Evolutionary conservation across 35 echinoderm and acorn worm species (phyloP), one percentile per base, ranked within the genome.

Genomic region (Nesometra sesokonis): DNA sequence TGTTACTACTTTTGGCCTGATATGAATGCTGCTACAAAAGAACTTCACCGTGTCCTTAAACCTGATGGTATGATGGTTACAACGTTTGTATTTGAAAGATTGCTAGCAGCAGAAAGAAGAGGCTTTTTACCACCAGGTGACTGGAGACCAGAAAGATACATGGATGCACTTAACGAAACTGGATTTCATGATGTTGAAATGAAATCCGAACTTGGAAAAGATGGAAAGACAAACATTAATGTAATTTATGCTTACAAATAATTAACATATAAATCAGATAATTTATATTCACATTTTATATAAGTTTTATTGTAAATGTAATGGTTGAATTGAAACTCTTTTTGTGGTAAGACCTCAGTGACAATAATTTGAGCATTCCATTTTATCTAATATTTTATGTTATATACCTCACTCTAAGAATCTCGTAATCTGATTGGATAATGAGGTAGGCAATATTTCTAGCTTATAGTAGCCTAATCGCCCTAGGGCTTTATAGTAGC

Each of bases 1-100:
- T 93, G 91, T 80, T 97, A 93, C 35, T 97, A 97, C 76, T 97
- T 97, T 83, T 97, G 94, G 94, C 88, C 92, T 5, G 94, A 97
- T 79, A 35, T 46, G n/a, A 33, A 57, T 4, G 78, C 33, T 57
- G 89, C 87, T 9, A 15, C 80, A 0, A 37, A 77, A 31, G 88
- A 92, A 37, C 88, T 97, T 36, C 78, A 79, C 32, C 78, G 89
- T 27, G 91, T 97, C 13, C 77, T 97, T 30, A 93, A 97, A 78
- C 82, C 86, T 31, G 91, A 86, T 0, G 91, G 91, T 27, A 47
- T 86, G 30, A 97, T 97, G 94, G 79, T 97, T 4, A 93, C 91
- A 17, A 37, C 15, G 17, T 47, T 93, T 29, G 77, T 82, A 32
- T 40, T 84, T 31, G 85, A 78, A 19, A 7, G 31, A 0, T 35